Conservation (phyloP, 2,888 invertebrate genomes). For the Oasisia sp. region DNA sequence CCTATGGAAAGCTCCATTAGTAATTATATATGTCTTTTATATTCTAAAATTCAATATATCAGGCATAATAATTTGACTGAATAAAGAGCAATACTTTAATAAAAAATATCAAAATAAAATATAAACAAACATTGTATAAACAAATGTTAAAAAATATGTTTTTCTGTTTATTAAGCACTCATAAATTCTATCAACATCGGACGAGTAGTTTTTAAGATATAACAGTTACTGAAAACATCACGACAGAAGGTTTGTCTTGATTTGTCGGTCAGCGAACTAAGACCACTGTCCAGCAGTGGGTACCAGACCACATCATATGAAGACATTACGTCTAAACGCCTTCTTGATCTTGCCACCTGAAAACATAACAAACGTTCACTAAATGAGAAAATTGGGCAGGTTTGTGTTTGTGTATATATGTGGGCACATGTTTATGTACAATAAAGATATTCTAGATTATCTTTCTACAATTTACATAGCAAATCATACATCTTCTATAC, state of each 20-base stretch:
- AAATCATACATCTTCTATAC: background rate
- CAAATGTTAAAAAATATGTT: too few species aligned
- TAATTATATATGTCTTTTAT: too few species aligned
- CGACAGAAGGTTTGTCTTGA: background rate
- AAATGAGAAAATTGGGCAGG: background rate
- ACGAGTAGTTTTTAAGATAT: too few species aligned
- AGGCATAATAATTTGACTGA: too few species aligned
- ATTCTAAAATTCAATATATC: too few species aligned
- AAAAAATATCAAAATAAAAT: too few species aligned
- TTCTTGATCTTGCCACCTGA: conserved; percentile 36
- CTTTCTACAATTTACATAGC: background rate
- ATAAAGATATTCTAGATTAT: background rate
- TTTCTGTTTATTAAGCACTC: too few species aligned
- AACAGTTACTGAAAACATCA: background rate
- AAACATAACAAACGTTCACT: background rate
- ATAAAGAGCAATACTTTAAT: too few species aligned
- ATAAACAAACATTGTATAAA: too few species aligned
- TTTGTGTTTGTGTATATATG: background rate
- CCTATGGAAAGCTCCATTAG: too few species aligned
- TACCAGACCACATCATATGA: background rate
- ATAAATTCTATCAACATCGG: too few species aligned
- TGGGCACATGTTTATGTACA: background rate
- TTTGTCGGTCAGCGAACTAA: background rate
- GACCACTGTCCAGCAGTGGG: background rate
- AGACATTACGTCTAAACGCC: conserved; percentile 23